phyloP scores from a whole-genome alignment of 2,888 invertebrate genomes.

The Drosophila helvetica region DNA sequence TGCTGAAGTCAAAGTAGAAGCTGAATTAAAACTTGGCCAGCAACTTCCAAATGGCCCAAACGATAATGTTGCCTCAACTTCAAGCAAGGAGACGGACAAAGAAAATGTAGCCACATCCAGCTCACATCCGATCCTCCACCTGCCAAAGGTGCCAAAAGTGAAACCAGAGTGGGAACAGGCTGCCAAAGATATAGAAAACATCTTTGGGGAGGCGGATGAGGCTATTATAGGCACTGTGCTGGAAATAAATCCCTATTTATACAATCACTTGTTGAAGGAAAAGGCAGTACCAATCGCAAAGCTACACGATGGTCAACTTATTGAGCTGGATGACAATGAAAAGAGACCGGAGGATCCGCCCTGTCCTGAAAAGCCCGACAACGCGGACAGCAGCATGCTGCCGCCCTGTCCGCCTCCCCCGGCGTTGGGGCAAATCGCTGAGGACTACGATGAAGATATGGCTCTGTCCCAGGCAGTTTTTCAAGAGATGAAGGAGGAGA shows the following conservation, averaged over 20 bases:
- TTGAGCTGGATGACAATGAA: constrained; percentile 40
- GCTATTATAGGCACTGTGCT: constrained; percentile 59
- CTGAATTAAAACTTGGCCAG: constrained; percentile 6
- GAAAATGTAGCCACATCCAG: background rate
- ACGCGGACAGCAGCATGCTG: background rate
- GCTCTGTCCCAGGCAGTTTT: constrained; percentile 76
- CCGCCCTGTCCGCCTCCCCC: background rate
- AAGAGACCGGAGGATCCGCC: background rate
- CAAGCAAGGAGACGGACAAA: background rate
- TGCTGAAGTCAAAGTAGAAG: background rate
- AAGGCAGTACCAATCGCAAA: constrained; percentile 4
- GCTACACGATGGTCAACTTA: constrained; percentile 56
- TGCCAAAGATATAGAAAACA: constrained; percentile 67
- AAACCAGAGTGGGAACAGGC: constrained; percentile 66
- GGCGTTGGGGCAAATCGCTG: background rate
- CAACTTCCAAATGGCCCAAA: background rate
- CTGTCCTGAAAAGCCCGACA: background rate
- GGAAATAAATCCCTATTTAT: constrained; percentile 72
- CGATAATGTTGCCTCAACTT: background rate
- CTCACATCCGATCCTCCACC: constrained; percentile 46
- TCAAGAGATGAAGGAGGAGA: constrained; percentile 77
- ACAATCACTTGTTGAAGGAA: constrained; percentile 33
- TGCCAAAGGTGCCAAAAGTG: constrained; percentile 64
- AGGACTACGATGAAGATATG: constrained; percentile 69
- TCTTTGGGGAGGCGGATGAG: constrained; percentile 75